Conservation (phyloP, 2,113 vertebrate genomes). For the Zosterops japonicus region DNA sequence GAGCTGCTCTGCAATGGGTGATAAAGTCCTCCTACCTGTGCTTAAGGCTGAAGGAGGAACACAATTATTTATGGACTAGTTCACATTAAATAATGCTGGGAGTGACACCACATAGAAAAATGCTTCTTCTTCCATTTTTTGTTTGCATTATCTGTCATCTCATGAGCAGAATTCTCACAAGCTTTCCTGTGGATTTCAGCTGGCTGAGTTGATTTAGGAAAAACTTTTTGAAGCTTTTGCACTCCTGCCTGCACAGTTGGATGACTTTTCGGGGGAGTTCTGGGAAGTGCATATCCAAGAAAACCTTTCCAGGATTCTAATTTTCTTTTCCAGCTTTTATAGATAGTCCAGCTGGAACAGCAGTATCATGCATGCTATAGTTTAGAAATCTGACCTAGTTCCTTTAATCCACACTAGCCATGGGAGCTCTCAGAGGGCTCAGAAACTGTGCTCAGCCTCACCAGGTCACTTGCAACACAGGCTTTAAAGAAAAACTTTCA, state of each 20-base stretch:
- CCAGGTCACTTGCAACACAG: conserved; percentile 22
- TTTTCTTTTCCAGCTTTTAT: conserved; percentile 58
- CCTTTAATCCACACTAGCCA: conserved; percentile 10
- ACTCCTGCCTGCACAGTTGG: conserved; percentile 46
- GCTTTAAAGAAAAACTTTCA: conserved; percentile 34
- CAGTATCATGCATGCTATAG: not conserved
- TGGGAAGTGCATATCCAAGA: conserved; percentile 53
- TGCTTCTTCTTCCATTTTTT: not conserved
- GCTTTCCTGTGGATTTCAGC: conserved; percentile 7
- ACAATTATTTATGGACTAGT: not conserved
- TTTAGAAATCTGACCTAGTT: conserved; percentile 63
- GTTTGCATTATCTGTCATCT: not conserved
- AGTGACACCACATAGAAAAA: not conserved
- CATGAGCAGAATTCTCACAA: conserved; percentile 20
- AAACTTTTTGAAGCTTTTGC: conserved; percentile 57
- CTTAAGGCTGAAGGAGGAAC: not conserved
- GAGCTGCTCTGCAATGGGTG: not conserved
- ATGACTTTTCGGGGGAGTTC: conserved; percentile 43
- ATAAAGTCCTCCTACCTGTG: not conserved
- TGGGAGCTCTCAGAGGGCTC: conserved; percentile 43
- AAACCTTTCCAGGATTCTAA: conserved; percentile 53
- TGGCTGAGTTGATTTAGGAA: conserved; percentile 23
- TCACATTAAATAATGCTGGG: not conserved
- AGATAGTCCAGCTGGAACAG: conserved; percentile 64
- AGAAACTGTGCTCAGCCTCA: conserved; percentile 4